phyloP scores from a whole-genome alignment of 2,113 vertebrate species.

The Halichoeres trimaculatus region DNA sequence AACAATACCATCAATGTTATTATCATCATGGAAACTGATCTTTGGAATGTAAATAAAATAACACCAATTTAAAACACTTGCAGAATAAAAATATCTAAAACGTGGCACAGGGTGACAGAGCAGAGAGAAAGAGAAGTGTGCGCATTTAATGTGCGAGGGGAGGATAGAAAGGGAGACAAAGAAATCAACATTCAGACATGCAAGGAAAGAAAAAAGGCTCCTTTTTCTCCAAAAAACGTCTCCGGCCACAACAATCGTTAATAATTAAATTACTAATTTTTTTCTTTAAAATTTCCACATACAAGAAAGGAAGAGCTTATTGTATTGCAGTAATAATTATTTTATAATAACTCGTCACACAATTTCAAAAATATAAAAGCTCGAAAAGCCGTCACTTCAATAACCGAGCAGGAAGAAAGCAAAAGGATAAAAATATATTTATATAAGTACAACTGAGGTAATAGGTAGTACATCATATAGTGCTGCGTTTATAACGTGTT shows the following conservation, averaged over 20 bases:
- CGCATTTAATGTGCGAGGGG: slow-evolving; percentile 26
- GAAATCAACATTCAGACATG: slow-evolving; percentile 72
- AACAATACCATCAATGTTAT: slow-evolving; percentile 46
- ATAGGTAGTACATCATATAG: slow-evolving; percentile 76
- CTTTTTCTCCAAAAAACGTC: slow-evolving; percentile 58
- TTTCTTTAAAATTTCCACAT: slow-evolving; percentile 39
- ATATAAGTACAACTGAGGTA: slow-evolving; percentile 81
- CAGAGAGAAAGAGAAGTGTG: slow-evolving; percentile 6
- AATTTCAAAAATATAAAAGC: slow-evolving; percentile 72
- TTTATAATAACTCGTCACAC: slow-evolving; percentile 62
- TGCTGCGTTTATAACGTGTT: slow-evolving; percentile 77
- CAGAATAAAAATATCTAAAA: slow-evolving; percentile 50
- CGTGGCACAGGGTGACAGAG: slow-evolving; percentile 47
- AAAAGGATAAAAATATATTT: slow-evolving; percentile 42
- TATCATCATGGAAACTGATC: slow-evolving; percentile 53
- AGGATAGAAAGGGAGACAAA: slow-evolving; percentile 2
- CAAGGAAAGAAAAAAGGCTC: slow-evolving; percentile 64
- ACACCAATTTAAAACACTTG: slow-evolving; percentile 39
- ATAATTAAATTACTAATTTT: slow-evolving; percentile 75
- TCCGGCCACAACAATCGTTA: slow-evolving; percentile 64
- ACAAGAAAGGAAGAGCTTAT: slow-evolving; percentile 66
- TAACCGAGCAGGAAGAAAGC: slow-evolving; percentile 60
- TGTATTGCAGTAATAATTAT: slow-evolving; percentile 63
- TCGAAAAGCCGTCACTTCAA: slow-evolving; percentile 76
- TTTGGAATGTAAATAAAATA: slow-evolving; percentile 84